Evolutionary conservation across 2,113 vertebrate species (phyloP).

Genomic region (Eulacestoma nigropectus): DNA sequence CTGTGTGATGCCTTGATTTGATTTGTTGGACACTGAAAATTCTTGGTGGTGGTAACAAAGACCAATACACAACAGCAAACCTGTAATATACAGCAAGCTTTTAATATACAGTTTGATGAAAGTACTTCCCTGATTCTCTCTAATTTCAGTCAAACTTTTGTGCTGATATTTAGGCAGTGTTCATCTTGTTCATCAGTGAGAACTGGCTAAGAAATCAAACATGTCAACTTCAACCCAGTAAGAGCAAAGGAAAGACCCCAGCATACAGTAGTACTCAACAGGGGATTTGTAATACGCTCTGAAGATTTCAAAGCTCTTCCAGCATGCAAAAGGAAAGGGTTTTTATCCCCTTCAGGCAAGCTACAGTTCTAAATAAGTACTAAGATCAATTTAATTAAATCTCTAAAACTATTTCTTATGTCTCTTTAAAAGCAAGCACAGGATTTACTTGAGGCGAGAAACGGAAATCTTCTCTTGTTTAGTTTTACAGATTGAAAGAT

Average conservation of each 20-base stretch:
- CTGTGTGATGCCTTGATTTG: background rate
- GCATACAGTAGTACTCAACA: background rate
- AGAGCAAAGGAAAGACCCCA: background rate
- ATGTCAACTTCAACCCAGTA: background rate
- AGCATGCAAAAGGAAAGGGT: background rate
- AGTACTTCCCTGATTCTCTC: background rate
- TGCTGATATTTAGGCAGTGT: background rate
- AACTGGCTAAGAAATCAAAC: background rate
- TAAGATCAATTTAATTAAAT: constrained; percentile 45
- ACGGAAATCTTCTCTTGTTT: background rate
- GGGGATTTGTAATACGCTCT: background rate
- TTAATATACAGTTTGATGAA: background rate
- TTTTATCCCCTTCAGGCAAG: background rate
- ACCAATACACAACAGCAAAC: background rate
- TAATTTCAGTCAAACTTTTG: background rate
- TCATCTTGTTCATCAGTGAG: background rate
- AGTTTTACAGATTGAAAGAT: background rate
- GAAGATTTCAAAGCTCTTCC: constrained; percentile 6
- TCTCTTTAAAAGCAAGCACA: constrained; percentile 29
- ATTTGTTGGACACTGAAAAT: background rate
- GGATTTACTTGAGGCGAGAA: background rate
- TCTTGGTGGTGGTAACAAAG: background rate
- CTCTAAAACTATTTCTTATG: constrained; percentile 28
- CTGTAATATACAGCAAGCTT: background rate
- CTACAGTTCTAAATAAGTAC: background rate